Evolutionary conservation across 2,888 invertebrate species (phyloP), one percentile per base, ranked within the genome.

Genomic region (Athalia cordata): DNA sequence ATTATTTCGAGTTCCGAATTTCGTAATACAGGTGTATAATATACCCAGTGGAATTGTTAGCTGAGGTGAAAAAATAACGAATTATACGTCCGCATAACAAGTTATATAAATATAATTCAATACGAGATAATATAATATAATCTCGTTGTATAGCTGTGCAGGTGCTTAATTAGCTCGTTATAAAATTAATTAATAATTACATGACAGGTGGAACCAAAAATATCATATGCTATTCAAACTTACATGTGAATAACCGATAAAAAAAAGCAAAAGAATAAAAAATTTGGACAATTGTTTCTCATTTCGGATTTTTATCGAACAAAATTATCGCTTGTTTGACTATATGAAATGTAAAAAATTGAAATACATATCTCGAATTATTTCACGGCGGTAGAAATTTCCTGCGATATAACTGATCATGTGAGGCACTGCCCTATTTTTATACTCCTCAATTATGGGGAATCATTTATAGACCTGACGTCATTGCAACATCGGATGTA

Each of bases 131-230:
- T 29, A 29, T 29, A 29, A 29, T 29, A 29, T 29, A 29, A 9
- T 52, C 11, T 52, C 52, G 52, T 52, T 57, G 9, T n/a, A 15
- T 59, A 13, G 15, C 7, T 43, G 68, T 9, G 45, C n/a, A 45
- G 59, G n/a, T 47, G 47, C 59, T 72, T 72, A 59, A 72, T 72
- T 72, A 72, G 47, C 72, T 59, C 72, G 72, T 72, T 59, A 45
- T 45, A 59, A 72, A 47, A 13, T 50, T 66, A 43, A 68, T 68
- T 52, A 55, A 68, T 68, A 29, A 43, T 68, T 29, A 43, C 8
- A 29, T 55, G 9, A 5, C 50, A 29, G 29, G 29, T 49, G 4
- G 55, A 55, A 9, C 5, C 0, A 47, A 59, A 59, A 72, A 47
- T 4, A 59, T 11, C n/a, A 29, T 29, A 29, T 29, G 29, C 29